Evolutionary conservation across 2,113 vertebrate species (phyloP).

Genomic region (Paradoxurus hermaphroditus): DNA sequence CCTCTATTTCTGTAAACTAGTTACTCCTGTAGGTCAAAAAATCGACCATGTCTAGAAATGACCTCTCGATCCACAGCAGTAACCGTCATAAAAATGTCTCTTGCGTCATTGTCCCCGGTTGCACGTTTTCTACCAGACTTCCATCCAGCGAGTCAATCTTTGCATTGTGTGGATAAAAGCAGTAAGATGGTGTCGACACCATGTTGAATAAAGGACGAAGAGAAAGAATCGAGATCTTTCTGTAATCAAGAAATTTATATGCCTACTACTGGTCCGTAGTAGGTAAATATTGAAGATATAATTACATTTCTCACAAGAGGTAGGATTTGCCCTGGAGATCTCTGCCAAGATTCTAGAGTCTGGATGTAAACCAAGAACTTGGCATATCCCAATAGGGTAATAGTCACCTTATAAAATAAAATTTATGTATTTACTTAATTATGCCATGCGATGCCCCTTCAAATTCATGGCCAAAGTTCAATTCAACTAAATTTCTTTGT

Average conservation of each 20-base stretch:
- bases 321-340: neutral
- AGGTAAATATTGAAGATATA: constrained; percentile 35
- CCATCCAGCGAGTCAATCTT: neutral
- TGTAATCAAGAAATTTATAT: neutral
- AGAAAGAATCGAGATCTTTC: neutral
- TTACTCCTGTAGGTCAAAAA: neutral
- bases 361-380: constrained; percentile 66
- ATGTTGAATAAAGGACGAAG: neutral
- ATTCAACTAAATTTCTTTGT: constrained; percentile 55
- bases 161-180: neutral
- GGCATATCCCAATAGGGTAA: constrained; percentile 53
- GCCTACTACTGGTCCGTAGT: neutral
- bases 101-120: neutral
- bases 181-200: neutral
- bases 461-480: constrained; percentile 33
- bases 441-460: constrained; percentile 46
- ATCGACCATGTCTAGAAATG: neutral
- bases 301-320: constrained; percentile 51
- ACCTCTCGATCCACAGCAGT: neutral
- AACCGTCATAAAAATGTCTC: neutral
- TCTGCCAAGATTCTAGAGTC: constrained; percentile 59
- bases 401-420: constrained; percentile 72
- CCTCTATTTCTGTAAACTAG: neutral
- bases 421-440: constrained; percentile 73
- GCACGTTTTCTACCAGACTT: neutral